Base-by-base conservation (phyloP, 2,888 invertebrate genomes). In the Pyrocoelia pectoralis region DNA sequence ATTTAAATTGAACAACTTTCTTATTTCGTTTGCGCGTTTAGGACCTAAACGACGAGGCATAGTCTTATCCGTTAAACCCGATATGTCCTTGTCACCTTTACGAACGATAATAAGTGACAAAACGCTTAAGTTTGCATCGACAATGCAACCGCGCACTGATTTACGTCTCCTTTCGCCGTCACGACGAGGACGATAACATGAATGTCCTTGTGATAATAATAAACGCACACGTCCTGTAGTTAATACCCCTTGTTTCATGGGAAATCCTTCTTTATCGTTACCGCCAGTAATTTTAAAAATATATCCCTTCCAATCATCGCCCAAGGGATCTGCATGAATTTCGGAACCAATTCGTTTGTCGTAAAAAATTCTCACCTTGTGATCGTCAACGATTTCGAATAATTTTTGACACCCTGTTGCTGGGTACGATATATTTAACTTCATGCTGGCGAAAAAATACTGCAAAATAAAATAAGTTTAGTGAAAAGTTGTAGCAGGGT, bases 221-320 rank as follows among this genome's bases (percentile, higher is more conserved):
- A 98, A 87, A 74, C 98, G 92, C 8, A 98, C 98, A 84, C 98
- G 92, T 70, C 92, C 89, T 82, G 95, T 95, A 69, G 96, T 94
- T 63, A 98, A 87, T 57, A 98, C 94, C 82, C 98, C 98, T 84
- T 98, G 98, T 83, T 98, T 98, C 98, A 98, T 98, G 65, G 98
- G 98, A 83, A 98, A 98, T 67, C 98, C 98, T 84, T 98, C 98
- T 83, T 98, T 98, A 87, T 98, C 98, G 82, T 98, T 98, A 72
- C 98, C 98, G 73, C 98, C 98, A 71, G 96, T 88, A 73, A 98
- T 91, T 68, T 96, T 91, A 64, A 98, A 89, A 43, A 97, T 88
- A 77, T 98, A 98, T 55, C 98, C 98, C 83, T 97, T 97, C 97
- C 98, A 99, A 85, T 98, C 98, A 80, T 97, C 96, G 52, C 98